Evolutionary conservation across 2,888 invertebrate species (phyloP).

Genomic region (Rhamnusium bicolor): DNA sequence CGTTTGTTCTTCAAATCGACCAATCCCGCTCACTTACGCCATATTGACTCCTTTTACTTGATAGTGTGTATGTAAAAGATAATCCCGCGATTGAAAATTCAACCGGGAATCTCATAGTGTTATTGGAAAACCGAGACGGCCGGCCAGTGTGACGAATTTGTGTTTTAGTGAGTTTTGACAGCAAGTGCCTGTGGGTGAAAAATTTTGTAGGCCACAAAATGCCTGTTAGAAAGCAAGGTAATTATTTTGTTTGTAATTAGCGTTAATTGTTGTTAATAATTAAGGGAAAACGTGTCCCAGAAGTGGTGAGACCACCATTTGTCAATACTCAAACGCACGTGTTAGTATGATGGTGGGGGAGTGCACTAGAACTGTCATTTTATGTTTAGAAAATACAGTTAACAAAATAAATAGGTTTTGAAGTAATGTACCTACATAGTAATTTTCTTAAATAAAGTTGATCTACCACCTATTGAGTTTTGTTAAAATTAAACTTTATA

Average conservation of each 20-base stretch:
- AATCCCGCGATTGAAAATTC: conserved; percentile 26
- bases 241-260: conserved; percentile 50
- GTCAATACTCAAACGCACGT: conserved; percentile 53
- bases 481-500: not conserved
- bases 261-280: not conserved
- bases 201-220: conserved; percentile 68
- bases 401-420: not conserved
- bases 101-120: not conserved
- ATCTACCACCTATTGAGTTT: not conserved
- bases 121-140: not conserved
- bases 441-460: not conserved
- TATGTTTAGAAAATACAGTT: not conserved
- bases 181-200: conserved; percentile 37
- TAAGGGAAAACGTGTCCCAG: too few species aligned
- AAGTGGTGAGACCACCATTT: conserved; percentile 29
- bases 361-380: conserved; percentile 23
- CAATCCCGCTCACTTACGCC: conserved; percentile 72
- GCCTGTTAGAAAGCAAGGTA: conserved; percentile 86
- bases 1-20: conserved; percentile 77
- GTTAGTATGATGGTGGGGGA: conserved; percentile 47
- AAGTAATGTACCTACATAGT: not conserved
- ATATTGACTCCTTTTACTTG: conserved; percentile 60
- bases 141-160: conserved; percentile 15
- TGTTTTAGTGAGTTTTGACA: conserved; percentile 47
- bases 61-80: conserved; percentile 41